Conservation (phyloP, 2,797 vertebrate species). For the Pampus argenteus region DNA sequence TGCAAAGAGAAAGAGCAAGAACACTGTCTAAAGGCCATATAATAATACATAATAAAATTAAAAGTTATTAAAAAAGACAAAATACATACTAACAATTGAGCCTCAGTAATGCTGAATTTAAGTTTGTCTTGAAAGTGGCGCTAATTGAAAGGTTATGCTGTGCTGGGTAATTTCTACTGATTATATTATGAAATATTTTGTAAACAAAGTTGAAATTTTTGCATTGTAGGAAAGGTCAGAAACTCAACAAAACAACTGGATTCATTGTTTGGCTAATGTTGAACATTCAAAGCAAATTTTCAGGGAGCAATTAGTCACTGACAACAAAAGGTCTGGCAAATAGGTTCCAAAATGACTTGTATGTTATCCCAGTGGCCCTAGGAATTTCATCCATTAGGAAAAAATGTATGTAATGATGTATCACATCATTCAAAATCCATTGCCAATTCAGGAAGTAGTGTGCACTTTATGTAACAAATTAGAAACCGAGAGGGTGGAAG, state of each 20-base stretch:
- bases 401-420: background rate
- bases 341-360: background rate
- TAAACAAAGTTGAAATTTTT: background rate
- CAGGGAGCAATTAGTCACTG: too few species aligned
- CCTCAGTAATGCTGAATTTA: background rate
- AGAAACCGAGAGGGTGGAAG: background rate
- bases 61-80: background rate
- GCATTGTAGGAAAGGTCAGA: too few species aligned
- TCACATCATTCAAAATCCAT: background rate
- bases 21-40: background rate
- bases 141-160: background rate
- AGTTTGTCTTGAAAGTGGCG: background rate
- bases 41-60: background rate
- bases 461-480: too few species aligned
- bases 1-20: background rate
- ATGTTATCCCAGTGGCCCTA: too few species aligned
- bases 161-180: background rate
- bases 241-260: too few species aligned
- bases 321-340: background rate
- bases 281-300: background rate
- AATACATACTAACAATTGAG: background rate
- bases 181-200: background rate
- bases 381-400: too few species aligned
- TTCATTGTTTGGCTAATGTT: too few species aligned
- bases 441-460: background rate